Evolutionary conservation across 2,113 vertebrate genomes (phyloP).

Genomic region (Bufo bufo): DNA sequence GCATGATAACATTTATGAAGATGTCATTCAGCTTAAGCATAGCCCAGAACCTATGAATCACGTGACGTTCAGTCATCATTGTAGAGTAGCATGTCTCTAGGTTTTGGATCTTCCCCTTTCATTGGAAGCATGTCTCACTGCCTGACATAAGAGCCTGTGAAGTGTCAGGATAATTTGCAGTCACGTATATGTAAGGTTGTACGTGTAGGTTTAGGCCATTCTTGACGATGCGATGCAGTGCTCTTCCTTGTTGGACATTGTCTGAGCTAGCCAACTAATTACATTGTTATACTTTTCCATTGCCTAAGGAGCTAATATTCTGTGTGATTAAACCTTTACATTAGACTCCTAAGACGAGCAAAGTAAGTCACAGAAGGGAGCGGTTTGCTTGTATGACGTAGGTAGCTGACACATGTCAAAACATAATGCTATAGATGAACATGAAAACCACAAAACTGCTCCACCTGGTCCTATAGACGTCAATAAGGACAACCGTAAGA

Average conservation of each 20-base stretch:
- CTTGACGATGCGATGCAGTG: not conserved
- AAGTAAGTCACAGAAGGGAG: conserved; percentile 55
- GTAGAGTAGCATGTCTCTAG: no score
- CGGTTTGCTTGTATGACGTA: conserved; percentile 61
- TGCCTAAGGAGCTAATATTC: conserved; percentile 62
- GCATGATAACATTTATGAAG: no score
- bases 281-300: conserved; percentile 59
- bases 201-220: not conserved
- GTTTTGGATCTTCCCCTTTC: not conserved
- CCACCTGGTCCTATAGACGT: conserved; percentile 60
- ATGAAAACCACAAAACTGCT: conserved; percentile 63
- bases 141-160: not conserved
- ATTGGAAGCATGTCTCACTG: not conserved
- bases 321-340: conserved; percentile 57
- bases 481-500: conserved; percentile 46
- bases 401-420: conserved; percentile 58
- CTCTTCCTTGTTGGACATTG: conserved; percentile 27
- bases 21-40: no score
- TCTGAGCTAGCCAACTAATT: conserved; percentile 14
- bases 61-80: no score
- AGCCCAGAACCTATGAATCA: no score
- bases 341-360: conserved; percentile 55
- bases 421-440: conserved; percentile 51
- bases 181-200: not conserved
- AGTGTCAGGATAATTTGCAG: not conserved